These are phyloP conservation scores for Philopotamus ludificatus DNA, from an alignment of 1,140 invertebrate species.

Conservation along the genomic window DNA sequence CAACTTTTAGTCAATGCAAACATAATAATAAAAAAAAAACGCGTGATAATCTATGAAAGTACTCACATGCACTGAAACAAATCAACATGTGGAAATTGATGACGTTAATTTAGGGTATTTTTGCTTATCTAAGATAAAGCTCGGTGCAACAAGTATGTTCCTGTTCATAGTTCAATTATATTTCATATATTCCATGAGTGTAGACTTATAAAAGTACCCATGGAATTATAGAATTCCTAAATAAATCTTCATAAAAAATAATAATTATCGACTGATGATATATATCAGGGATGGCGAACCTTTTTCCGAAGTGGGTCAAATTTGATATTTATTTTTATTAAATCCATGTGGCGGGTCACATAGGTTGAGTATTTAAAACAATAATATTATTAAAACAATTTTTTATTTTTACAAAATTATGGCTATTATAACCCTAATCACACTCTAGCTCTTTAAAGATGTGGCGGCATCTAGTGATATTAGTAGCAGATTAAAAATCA, in stretches of 20 bases:
- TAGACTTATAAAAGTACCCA: not conserved
- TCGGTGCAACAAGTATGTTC: too few relatives aligned
- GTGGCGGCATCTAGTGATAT: too few relatives aligned
- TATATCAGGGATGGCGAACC: too few relatives aligned
- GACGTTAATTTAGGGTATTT: not conserved
- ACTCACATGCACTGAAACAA: not conserved
- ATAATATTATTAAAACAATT: not conserved
- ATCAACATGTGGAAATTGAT: not conserved
- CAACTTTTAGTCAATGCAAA: conserved; percentile 13
- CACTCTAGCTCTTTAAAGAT: too few relatives aligned
- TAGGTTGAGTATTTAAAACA: too few relatives aligned
- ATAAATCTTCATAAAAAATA: not conserved
- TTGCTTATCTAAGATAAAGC: not conserved
- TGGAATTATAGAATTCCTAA: not conserved
- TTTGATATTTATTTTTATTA: too few relatives aligned
- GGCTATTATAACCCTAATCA: too few relatives aligned
- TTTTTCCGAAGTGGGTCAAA: too few relatives aligned
- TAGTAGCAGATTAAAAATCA: too few relatives aligned
- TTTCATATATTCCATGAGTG: not conserved
- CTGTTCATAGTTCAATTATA: too few relatives aligned
- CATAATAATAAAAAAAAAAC: conserved; percentile 17
- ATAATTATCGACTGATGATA: too few relatives aligned
- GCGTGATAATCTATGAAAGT: not conserved
- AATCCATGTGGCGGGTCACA: too few relatives aligned
- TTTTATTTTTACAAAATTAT: not conserved